These are phyloP conservation scores for Crocallis elinguaria DNA, from an alignment of 2,888 invertebrate genomes.

Conservation along the genomic window DNA sequence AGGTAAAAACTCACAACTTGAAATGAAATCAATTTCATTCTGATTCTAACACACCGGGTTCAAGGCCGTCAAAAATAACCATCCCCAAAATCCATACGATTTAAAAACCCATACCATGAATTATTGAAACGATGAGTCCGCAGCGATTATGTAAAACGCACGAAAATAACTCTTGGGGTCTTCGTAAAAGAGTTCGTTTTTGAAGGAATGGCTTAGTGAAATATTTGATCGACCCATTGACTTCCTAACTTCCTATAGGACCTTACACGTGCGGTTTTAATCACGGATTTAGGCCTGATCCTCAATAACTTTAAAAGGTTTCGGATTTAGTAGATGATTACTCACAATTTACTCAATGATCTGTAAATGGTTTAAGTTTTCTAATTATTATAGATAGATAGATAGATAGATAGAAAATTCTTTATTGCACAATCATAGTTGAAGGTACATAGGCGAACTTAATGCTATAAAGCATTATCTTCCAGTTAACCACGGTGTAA, in stretches of 20 bases:
- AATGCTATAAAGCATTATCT: too few species aligned
- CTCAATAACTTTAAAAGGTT: conserved; percentile 23
- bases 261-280: conserved; percentile 29
- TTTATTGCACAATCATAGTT: too few species aligned
- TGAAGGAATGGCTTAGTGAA: conserved; percentile 5
- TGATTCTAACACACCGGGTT: neutral
- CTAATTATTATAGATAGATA: too few species aligned
- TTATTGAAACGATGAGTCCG: conserved; percentile 32
- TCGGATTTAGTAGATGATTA: conserved; percentile 17
- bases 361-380: too few species aligned
- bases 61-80: conserved; percentile 11
- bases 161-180: conserved; percentile 23
- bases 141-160: conserved; percentile 21
- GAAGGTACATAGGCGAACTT: too few species aligned
- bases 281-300: conserved; percentile 18
- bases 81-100: conserved; percentile 20
- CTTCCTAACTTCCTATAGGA: conserved; percentile 26
- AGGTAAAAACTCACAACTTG: neutral
- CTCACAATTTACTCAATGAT: conserved; percentile 9
- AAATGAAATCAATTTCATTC: neutral
- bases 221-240: conserved; percentile 33
- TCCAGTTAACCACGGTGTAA: too few species aligned
- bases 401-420: too few species aligned
- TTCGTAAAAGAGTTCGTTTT: conserved; percentile 19
- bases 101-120: conserved; percentile 33